Conservation (phyloP, 1,140 invertebrate species). For the Ooceraea biroi region DNA sequence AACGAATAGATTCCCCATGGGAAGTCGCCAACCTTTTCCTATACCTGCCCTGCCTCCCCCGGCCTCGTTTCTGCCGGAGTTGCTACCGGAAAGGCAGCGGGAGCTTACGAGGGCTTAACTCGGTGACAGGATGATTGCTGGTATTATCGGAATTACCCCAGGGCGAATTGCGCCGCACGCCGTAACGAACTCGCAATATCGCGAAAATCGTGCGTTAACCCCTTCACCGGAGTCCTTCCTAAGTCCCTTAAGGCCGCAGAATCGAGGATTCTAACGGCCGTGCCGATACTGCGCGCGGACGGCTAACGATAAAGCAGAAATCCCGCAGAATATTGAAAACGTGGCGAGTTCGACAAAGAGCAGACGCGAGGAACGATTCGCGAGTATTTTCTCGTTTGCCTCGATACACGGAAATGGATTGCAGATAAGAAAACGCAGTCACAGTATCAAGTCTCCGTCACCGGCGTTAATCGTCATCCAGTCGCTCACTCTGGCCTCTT, state of each 20-base stretch:
- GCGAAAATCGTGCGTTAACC: constrained; percentile 80
- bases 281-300: constrained; percentile 1
- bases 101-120: constrained; percentile 83
- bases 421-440: neutral
- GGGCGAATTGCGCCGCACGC: constrained; percentile 78
- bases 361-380: neutral
- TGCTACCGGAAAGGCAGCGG: constrained; percentile 76
- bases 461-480: neutral
- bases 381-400: neutral
- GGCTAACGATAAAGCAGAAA: constrained; percentile 41
- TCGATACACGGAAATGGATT: neutral
- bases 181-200: constrained; percentile 83
- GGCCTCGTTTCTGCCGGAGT: constrained; percentile 44
- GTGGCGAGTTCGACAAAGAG: neutral
- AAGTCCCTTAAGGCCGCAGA: constrained; percentile 42
- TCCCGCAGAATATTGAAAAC: constrained; percentile 54
- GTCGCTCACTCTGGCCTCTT: neutral
- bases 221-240: constrained; percentile 51
- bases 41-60: constrained; percentile 26
- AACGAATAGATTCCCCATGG: constrained; percentile 84
- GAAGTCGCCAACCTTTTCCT: constrained; percentile 78
- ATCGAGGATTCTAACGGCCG: constrained; percentile 16
- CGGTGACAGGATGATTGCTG: constrained; percentile 84
- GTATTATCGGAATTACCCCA: constrained; percentile 84
- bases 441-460: neutral